Base-by-base conservation (phyloP, 2,888 invertebrate genomes). In the Osedax frankpressi region DNA sequence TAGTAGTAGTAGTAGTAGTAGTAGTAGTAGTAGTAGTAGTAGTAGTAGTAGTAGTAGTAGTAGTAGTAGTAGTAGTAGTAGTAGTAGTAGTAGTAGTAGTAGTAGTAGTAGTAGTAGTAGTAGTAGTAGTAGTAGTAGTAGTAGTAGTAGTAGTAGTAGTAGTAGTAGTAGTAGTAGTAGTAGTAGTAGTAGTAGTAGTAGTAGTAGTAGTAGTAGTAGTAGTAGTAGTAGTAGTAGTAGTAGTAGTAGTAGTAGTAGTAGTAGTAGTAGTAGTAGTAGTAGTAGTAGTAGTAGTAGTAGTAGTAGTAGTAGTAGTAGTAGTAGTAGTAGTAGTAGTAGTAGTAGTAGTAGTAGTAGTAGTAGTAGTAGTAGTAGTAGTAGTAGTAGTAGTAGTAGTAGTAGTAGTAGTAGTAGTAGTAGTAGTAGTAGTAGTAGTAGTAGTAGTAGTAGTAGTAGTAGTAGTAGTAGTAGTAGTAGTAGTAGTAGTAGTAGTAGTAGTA, bases 1-100 rank as follows among this genome's bases (percentile, higher is more conserved):
- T 1, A 68, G 24, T 1, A 68, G 25, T 68, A 68, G 68, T 68
- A 24, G 68, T 82, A 68, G 11, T 68, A 68, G 11, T 68, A 68
- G 24, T 1, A 68, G 24, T 68, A 68, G 24, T 68, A 24, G 24
- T 1, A 68, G 24, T 68, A 68, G 24, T 26, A 68, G 24, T 1
- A 68, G 24, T 68, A 68, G 24, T 25, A 26, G 24, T 1, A 68
- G 24, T 68, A 68, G 24, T 1, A 68, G 24, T 1, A 68, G 24
- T 68, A 24, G 24, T 1, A 68, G 24, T 1, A 68, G 25, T 68
- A 68, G 68, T 68, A 24, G 68, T 82, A 68, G 11, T 68, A 68
- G 11, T 68, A 68, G 24, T 1, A 68, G 24, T 68, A 68, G 24
- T 68, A 24, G 24, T 1, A 68, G 24, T 68, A 68, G 24, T 26